A percentile compares a stretch with the other conserved stretches of the same genome.
phyloP scores from a whole-genome alignment of 1,140 invertebrate genomes.

The Sitophilus oryzae region DNA sequence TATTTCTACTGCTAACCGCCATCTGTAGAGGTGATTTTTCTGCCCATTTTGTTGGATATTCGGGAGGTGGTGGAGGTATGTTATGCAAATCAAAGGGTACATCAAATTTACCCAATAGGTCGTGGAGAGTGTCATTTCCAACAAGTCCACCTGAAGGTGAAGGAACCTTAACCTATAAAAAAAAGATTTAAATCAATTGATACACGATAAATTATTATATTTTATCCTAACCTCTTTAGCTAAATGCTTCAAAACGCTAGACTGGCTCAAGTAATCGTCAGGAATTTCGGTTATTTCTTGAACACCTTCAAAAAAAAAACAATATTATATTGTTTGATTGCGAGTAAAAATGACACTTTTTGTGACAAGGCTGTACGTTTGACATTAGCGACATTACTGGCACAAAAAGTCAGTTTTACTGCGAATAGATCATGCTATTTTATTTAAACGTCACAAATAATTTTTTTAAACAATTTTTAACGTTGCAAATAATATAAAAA shows the following conservation, averaged over 20 bases:
- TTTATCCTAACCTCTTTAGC: constrained; percentile 60
- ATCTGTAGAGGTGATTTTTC: constrained; percentile 34
- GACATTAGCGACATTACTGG: too few relatives aligned
- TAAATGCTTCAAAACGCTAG: constrained; percentile 78
- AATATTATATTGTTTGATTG: background rate
- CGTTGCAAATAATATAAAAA: too few relatives aligned
- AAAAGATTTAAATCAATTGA: constrained; percentile 6
- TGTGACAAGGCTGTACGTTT: too few relatives aligned
- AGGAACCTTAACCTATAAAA: constrained; percentile 50
- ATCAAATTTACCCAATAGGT: constrained; percentile 29
- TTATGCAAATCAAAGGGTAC: constrained; percentile 28
- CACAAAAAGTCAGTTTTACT: too few relatives aligned
- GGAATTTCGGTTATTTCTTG: constrained; percentile 80
- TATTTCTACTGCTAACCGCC: constrained; percentile 30
- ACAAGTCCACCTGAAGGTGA: constrained; percentile 33
- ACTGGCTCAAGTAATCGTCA: constrained; percentile 77
- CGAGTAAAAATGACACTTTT: background rate
- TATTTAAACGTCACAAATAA: too few relatives aligned
- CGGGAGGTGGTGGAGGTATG: constrained; percentile 35
- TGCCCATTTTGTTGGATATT: constrained; percentile 41
- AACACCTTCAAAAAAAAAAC: constrained; percentile 38
- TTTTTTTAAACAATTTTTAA: too few relatives aligned
- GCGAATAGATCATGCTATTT: too few relatives aligned
- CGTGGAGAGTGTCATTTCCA: constrained; percentile 23
- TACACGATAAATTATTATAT: background rate